Evolutionary conservation across 2,888 invertebrate genomes (phyloP).

Genomic region (Corythucha ciliata): DNA sequence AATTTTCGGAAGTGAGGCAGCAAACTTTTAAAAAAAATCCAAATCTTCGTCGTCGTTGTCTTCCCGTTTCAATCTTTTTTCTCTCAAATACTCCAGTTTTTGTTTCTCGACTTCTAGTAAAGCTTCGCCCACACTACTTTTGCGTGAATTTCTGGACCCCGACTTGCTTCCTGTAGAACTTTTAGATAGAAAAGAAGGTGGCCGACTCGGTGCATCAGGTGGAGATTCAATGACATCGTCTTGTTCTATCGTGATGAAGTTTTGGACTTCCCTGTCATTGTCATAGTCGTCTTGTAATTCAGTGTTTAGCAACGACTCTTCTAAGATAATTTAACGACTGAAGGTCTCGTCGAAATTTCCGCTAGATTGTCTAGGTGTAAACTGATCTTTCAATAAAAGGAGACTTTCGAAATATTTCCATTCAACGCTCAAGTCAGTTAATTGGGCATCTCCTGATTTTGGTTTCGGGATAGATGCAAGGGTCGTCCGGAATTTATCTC

Average conservation of each 20-base stretch:
- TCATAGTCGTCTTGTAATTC: no score
- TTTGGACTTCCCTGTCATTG: no score
- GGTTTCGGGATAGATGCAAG: constrained; percentile 17
- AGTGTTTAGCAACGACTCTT: no score
- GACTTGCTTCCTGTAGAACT: no score
- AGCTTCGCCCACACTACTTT: no score
- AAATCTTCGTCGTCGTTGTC: constrained; percentile 10
- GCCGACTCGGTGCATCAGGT: no score
- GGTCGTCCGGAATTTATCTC: constrained; percentile 12
- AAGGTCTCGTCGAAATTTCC: constrained; percentile 13
- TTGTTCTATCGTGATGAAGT: no score
- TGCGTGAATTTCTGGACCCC: no score
- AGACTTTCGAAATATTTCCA: constrained; percentile 18
- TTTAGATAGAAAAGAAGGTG: no score
- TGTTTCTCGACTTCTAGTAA: no score
- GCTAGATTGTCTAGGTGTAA: constrained; percentile 7
- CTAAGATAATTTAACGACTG: constrained; percentile 6
- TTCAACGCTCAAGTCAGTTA: constrained; percentile 8
- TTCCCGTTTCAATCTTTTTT: constrained; percentile 4
- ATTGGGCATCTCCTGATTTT: constrained; percentile 17
- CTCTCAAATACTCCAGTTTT: neutral
- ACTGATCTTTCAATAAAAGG: constrained; percentile 16
- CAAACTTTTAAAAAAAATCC: constrained; percentile 16
- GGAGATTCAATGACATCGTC: no score
- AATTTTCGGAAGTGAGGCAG: constrained; percentile 3